These are phyloP conservation scores for Callocephalon fimbriatum DNA, from an alignment of 2,113 vertebrate species.

Conservation along the genomic window DNA sequence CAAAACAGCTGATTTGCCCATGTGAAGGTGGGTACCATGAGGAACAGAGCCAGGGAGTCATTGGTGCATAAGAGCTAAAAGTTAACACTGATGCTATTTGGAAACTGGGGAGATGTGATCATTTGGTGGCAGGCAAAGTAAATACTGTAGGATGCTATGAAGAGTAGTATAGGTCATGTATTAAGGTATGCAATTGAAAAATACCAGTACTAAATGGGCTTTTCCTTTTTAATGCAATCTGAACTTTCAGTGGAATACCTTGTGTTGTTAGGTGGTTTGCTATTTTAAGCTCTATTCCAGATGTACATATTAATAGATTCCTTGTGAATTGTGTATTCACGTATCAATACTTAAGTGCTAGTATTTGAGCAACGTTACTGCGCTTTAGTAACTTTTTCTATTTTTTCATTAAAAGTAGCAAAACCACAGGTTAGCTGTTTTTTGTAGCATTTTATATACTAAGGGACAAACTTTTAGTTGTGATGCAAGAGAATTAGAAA, in stretches of 20 bases:
- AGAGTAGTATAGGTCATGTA: accelerated
- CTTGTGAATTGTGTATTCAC: neutral
- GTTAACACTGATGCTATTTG: accelerated
- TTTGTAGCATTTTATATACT: neutral
- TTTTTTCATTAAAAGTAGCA: neutral
- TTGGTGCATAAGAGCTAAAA: neutral
- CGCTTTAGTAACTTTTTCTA: neutral
- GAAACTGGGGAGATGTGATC: neutral
- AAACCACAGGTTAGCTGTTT: neutral
- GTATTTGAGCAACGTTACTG: neutral
- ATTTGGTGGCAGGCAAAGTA: neutral
- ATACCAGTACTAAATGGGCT: neutral
- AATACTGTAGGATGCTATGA: neutral
- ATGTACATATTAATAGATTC: neutral
- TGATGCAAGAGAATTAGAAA: neutral
- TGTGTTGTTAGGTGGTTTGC: neutral
- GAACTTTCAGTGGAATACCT: neutral
- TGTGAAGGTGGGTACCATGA: neutral
- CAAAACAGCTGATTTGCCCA: neutral
- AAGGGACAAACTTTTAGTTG: neutral
- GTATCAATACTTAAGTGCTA: neutral
- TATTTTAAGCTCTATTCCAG: neutral
- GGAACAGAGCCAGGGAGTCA: neutral
- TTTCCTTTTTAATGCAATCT: neutral
- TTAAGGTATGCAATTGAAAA: neutral